Percentiles rank a stretch among this genome's conserved stretches.
phyloP scores from a whole-genome alignment of 2,113 vertebrate species.

The Vulpes ferrilata region DNA sequence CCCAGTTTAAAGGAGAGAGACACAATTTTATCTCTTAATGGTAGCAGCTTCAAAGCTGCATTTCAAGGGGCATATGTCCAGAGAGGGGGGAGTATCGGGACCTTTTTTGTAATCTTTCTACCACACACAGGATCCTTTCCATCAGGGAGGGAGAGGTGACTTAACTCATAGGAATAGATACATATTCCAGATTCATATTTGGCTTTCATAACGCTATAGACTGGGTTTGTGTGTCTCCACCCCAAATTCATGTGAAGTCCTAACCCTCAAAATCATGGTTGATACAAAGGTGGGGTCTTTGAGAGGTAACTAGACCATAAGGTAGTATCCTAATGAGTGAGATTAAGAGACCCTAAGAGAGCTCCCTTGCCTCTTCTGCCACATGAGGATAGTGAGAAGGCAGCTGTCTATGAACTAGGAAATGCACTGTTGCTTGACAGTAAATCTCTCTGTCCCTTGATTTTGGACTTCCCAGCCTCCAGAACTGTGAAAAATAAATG shows the following conservation, averaged over 20 bases:
- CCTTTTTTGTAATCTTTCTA: conserved; percentile 24
- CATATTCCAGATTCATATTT: background rate
- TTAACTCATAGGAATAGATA: background rate
- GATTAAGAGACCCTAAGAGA: background rate
- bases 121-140: background rate
- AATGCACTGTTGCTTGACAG: background rate
- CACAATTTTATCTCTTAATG: background rate
- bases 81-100: background rate
- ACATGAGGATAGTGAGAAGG: background rate
- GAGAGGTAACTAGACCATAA: background rate
- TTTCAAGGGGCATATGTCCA: background rate
- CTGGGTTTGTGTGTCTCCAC: background rate
- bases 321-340: background rate
- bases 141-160: background rate
- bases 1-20: background rate
- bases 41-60: background rate
- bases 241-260: background rate
- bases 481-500: background rate
- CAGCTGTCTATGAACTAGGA: background rate
- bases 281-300: background rate
- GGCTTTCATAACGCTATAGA: background rate
- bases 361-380: background rate
- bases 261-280: background rate
- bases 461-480: background rate
- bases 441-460: background rate